phyloP scores from a whole-genome alignment of 2,797 vertebrate species.

The Neosilurus hyrtlii region DNA sequence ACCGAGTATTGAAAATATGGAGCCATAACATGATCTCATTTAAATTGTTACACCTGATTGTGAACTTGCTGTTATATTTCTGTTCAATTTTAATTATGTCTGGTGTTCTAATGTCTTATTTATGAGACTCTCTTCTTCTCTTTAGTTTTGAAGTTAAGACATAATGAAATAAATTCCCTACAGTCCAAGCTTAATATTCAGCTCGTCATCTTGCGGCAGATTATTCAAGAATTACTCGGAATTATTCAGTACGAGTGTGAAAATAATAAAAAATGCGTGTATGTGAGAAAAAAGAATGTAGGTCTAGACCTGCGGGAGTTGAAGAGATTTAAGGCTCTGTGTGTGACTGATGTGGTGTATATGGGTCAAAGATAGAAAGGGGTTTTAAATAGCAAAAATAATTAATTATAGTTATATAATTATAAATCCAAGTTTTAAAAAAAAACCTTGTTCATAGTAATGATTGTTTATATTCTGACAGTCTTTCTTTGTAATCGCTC shows the following conservation, averaged over 20 bases:
- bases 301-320: conserved; percentile 3
- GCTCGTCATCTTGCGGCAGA: too few relatives aligned
- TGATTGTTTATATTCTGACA: too few relatives aligned
- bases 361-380: background rate
- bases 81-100: background rate
- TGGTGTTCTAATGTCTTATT: background rate
- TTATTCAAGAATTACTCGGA: background rate
- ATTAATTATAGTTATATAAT: background rate
- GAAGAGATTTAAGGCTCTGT: background rate
- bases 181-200: background rate
- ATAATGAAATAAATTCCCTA: background rate
- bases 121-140: background rate
- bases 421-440: background rate
- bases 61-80: too few relatives aligned
- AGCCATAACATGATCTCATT: too few relatives aligned
- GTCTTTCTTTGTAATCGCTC: too few relatives aligned
- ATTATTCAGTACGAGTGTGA: background rate
- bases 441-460: too few relatives aligned
- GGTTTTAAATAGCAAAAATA: background rate
- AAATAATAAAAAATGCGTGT: background rate
- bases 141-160: background rate
- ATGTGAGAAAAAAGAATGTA: background rate
- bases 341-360: background rate
- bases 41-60: too few relatives aligned
- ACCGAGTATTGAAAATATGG: too few relatives aligned